Conservation (phyloP, 2,797 vertebrate species). For the Oryzias sinensis region DNA sequence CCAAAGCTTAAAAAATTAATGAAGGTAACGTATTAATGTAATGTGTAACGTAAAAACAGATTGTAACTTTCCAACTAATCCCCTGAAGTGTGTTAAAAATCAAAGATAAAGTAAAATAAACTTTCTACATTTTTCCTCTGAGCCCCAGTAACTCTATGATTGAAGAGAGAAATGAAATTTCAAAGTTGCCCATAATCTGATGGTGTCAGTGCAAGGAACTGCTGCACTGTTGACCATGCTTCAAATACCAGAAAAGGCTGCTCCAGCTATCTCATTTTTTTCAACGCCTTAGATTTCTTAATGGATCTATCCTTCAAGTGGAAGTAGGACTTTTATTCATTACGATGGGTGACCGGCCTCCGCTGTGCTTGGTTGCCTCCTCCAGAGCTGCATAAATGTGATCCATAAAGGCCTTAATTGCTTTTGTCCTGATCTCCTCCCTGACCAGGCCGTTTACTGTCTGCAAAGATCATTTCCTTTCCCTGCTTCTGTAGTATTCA, state of each 20-base stretch:
- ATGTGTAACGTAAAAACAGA: too few species aligned
- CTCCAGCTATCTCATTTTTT: conserved; percentile 12
- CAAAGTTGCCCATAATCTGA: neutral
- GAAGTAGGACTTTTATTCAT: conserved; percentile 55
- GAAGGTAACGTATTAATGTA: too few species aligned
- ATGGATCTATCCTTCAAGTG: conserved; percentile 43
- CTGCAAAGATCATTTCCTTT: conserved; percentile 67
- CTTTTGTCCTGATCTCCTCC: conserved; percentile 57
- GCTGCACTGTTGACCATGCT: conserved; percentile 6
- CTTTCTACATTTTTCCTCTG: too few species aligned
- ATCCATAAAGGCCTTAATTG: conserved; percentile 73
- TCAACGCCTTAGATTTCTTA: conserved; percentile 41
- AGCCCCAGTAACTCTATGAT: too few species aligned
- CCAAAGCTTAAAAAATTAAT: too few species aligned
- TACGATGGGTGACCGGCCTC: conserved; percentile 40
- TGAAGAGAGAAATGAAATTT: too few species aligned
- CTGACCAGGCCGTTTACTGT: conserved; percentile 58
- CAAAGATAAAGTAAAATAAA: too few species aligned
- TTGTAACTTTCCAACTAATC: too few species aligned
- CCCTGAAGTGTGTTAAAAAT: too few species aligned
- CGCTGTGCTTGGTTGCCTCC: conserved; percentile 58
- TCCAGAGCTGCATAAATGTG: conserved; percentile 61
- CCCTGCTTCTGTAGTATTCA: conserved; percentile 32
- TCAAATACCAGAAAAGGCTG: conserved; percentile 7
- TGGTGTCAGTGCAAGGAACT: conserved; percentile 23